These are phyloP conservation scores for Phanerotoma sp. DNA, from an alignment of 2,888 invertebrate genomes.

Conservation along the genomic window DNA sequence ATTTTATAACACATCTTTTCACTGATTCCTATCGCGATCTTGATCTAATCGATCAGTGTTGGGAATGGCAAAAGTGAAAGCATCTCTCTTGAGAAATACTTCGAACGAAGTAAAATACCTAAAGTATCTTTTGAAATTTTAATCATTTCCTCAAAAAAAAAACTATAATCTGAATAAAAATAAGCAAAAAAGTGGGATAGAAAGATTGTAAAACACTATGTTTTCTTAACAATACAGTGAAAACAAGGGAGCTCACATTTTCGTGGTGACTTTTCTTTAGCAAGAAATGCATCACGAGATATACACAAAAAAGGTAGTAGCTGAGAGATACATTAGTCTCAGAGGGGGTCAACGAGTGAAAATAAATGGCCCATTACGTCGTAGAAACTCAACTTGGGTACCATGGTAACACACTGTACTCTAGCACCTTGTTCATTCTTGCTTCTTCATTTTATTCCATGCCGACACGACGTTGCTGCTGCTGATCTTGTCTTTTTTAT, in stretches of 20 bases:
- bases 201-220: neutral
- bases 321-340: slow-evolving; percentile 46
- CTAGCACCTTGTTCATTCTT: slow-evolving; percentile 13
- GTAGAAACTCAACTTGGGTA: slow-evolving; percentile 19
- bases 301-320: slow-evolving; percentile 33
- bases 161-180: neutral
- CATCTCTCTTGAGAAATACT: no score
- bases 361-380: slow-evolving; percentile 46
- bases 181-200: neutral
- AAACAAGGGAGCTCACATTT: slow-evolving; percentile 3
- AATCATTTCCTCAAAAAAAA: no score
- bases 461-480: neutral
- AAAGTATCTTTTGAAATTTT: no score
- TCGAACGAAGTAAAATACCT: no score
- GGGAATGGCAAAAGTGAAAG: no score
- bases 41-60: no score
- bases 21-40: no score
- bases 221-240: neutral
- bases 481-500: slow-evolving; percentile 4
- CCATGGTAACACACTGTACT: slow-evolving; percentile 6
- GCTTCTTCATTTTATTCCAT: slow-evolving; percentile 11
- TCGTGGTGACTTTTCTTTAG: neutral
- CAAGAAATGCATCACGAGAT: slow-evolving; percentile 1
- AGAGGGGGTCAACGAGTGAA: slow-evolving; percentile 46
- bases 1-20: no score